These are phyloP conservation scores for Platorchestia sp. DNA, from an alignment of 1,140 invertebrate species.

Conservation along the genomic window DNA sequence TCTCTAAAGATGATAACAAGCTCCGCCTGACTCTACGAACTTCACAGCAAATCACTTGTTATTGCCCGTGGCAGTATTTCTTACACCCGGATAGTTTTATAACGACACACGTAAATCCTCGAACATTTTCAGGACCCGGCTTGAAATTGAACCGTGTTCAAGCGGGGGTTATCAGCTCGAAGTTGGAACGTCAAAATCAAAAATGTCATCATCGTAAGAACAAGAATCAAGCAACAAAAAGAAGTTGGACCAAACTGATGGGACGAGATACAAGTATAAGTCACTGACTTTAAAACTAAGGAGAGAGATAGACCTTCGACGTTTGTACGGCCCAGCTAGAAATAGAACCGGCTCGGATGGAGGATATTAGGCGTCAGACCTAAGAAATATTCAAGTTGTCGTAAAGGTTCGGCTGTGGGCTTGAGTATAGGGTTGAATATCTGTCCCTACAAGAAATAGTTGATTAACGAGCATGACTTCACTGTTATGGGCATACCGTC, in stretches of 20 bases:
- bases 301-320: not conserved
- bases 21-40: not conserved
- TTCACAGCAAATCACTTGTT: not conserved
- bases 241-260: not conserved
- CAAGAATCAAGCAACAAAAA: not conserved
- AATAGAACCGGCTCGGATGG: not conserved
- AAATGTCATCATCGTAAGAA: not conserved
- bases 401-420: too few species aligned
- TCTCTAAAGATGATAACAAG: not conserved
- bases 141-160: not conserved
- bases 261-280: not conserved
- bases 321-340: not conserved
- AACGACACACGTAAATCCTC: not conserved
- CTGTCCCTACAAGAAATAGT: too few species aligned
- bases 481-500: too few species aligned
- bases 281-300: not conserved
- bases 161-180: not conserved
- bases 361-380: not conserved
- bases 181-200: not conserved
- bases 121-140: not conserved
- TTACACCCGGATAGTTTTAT: not conserved
- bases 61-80: not conserved
- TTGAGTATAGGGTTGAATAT: too few species aligned
- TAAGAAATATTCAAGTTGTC: too few species aligned
- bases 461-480: too few species aligned